phyloP scores from a whole-genome alignment of 2,888 invertebrate genomes.

The Lottia gigantea region DNA sequence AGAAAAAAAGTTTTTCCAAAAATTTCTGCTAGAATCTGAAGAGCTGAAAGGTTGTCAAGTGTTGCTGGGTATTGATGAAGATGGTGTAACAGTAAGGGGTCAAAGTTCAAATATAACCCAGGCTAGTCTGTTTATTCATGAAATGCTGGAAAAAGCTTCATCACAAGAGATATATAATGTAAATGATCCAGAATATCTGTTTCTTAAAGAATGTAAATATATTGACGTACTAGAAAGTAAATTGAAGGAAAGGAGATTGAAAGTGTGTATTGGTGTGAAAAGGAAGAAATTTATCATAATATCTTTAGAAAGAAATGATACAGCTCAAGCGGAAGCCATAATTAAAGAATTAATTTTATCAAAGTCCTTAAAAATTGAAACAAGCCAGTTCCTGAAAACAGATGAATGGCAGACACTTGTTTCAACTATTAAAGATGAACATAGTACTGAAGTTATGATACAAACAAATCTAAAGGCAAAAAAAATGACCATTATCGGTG shows the following conservation, averaged over 20 bases:
- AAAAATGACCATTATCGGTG: neutral
- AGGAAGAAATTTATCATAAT: neutral
- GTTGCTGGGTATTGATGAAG: neutral
- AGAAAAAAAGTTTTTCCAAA: neutral
- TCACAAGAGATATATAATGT: too few relatives aligned
- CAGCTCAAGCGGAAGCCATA: neutral
- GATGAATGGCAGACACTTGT: neutral
- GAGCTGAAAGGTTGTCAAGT: neutral
- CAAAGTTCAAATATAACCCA: neutral
- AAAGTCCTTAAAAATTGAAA: neutral
- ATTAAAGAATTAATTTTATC: neutral
- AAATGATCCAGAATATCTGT: too few relatives aligned
- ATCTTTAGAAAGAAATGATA: neutral
- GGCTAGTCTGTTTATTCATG: neutral
- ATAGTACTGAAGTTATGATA: neutral
- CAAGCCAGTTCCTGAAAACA: neutral
- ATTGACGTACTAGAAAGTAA: neutral
- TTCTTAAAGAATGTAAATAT: neutral
- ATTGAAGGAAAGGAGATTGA: neutral
- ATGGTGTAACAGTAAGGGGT: neutral
- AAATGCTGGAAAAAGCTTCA: too few relatives aligned
- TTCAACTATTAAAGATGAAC: neutral
- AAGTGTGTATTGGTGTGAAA: neutral
- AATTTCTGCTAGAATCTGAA: neutral
- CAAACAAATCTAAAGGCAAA: neutral